Conservation (phyloP, 2,797 vertebrate species). For the Ctenopoma multispine region DNA sequence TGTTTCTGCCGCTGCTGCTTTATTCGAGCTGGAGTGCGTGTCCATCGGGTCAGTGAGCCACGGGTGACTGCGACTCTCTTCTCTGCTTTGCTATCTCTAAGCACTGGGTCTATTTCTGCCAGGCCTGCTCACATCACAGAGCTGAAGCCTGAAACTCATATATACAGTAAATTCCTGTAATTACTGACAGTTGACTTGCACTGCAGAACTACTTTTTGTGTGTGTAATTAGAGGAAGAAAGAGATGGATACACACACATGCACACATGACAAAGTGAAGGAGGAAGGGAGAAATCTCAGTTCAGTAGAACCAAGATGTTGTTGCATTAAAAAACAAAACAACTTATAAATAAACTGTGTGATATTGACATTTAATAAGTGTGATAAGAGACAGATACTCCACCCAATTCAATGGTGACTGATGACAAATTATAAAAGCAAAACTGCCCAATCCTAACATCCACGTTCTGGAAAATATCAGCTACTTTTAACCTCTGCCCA, state of each 20-base stretch:
- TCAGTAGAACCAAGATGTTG: neutral
- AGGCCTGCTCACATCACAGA: neutral
- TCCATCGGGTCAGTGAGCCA: neutral
- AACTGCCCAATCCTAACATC: neutral
- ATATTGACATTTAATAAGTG: neutral
- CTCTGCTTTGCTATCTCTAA: neutral
- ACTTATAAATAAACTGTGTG: no score
- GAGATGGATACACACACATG: neutral
- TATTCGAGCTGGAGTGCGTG: neutral
- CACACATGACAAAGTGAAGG: neutral
- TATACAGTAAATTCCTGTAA: neutral
- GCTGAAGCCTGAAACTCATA: neutral
- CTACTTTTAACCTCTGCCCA: neutral
- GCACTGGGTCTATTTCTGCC: neutral
- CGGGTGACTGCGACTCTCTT: neutral
- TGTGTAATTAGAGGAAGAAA: neutral
- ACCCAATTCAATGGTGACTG: neutral
- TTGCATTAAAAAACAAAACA: neutral
- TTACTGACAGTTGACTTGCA: neutral
- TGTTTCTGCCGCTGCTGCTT: neutral
- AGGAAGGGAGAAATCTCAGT: neutral
- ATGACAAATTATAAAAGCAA: neutral
- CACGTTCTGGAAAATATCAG: no score
- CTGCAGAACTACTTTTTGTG: neutral
- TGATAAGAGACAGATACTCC: neutral